Conservation (phyloP, 2,888 invertebrate species). For the Cecidostiba fungosa region DNA sequence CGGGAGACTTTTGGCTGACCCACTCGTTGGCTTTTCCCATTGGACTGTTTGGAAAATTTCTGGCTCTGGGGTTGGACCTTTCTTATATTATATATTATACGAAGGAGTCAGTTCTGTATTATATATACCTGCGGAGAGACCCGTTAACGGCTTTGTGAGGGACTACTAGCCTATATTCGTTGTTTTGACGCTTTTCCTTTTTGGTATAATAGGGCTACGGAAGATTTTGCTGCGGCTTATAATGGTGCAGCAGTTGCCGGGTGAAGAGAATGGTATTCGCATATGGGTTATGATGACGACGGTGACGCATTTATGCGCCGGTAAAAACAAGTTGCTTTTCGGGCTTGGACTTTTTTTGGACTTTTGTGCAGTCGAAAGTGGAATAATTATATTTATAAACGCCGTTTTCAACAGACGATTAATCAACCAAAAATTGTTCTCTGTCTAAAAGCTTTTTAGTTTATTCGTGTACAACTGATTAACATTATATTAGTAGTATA, state of each 20-base stretch:
- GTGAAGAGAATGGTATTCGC: not conserved
- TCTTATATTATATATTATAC: not conserved
- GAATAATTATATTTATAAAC: not conserved
- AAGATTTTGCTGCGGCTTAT: not conserved
- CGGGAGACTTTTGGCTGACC: not conserved
- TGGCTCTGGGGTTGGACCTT: not conserved
- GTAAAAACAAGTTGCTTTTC: not conserved
- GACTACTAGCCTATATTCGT: slow-evolving; percentile 20
- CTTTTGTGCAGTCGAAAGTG: not conserved
- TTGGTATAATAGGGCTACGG: not conserved
- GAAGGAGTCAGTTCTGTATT: not conserved
- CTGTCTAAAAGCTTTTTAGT: too few species aligned
- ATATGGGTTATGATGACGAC: not conserved
- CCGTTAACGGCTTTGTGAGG: not conserved
- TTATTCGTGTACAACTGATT: too few species aligned
- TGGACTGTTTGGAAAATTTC: not conserved
- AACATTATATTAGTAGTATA: too few species aligned
- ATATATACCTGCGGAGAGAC: not conserved
- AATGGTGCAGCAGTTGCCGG: slow-evolving; percentile 25
- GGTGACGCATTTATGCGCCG: not conserved
- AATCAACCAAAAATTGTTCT: too few species aligned
- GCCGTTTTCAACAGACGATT: too few species aligned
- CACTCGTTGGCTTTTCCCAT: not conserved
- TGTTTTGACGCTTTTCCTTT: slow-evolving; percentile 29
- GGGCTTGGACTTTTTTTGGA: not conserved